A percentile compares a stretch with the other conserved stretches of the same genome.
Conservation (phyloP, 2,888 invertebrate genomes). For the Nowickia ferox region DNA sequence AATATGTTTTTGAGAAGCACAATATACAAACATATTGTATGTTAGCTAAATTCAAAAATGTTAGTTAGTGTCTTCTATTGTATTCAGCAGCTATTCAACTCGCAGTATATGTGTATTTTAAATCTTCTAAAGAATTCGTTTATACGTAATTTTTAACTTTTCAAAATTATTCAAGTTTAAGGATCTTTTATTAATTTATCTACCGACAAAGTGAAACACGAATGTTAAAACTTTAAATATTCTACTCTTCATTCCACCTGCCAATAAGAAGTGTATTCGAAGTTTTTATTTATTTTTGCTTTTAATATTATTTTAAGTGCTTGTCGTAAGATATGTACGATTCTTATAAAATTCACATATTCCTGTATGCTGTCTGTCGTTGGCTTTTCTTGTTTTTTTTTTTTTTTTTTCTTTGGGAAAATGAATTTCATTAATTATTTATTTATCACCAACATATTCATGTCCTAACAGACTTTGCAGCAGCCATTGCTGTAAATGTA, state of each 20-base stretch:
- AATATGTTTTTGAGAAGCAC: too few relatives aligned
- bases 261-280: background rate
- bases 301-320: constrained; percentile 69
- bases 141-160: too few relatives aligned
- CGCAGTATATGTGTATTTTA: too few relatives aligned
- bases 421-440: constrained; percentile 72
- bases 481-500: constrained; percentile 45
- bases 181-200: background rate
- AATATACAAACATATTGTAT: too few relatives aligned
- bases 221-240: constrained; percentile 31
- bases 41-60: too few relatives aligned
- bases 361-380: constrained; percentile 26
- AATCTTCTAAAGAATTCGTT: too few relatives aligned
- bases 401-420: constrained; percentile 21
- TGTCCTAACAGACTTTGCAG: constrained; percentile 51
- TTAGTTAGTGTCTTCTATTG: too few relatives aligned
- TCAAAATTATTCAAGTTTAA: background rate
- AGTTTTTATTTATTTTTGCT: constrained; percentile 62
- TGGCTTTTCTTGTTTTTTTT: background rate
- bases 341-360: constrained; percentile 51
- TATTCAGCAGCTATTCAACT: too few relatives aligned
- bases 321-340: constrained; percentile 52
- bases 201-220: constrained; percentile 12
- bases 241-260: background rate
- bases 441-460: constrained; percentile 70